Conservation (phyloP, 2,888 invertebrate species). For the Torymus auratus region DNA sequence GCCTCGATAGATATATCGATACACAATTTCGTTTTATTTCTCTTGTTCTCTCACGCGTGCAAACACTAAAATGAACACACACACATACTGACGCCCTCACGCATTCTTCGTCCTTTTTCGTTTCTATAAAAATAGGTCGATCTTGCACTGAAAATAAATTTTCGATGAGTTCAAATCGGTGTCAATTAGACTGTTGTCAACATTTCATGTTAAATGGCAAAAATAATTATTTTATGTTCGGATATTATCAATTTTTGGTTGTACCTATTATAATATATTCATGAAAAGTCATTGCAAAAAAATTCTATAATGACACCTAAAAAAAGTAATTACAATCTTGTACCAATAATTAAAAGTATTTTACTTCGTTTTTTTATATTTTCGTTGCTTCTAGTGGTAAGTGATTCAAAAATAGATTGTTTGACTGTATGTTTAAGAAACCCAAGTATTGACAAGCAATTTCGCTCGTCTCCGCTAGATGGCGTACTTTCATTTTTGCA, state of each 20-base stretch:
- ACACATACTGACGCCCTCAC: conserved; percentile 32
- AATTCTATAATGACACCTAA: too few species aligned
- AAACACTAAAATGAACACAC: conserved; percentile 51
- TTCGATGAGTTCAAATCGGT: not conserved
- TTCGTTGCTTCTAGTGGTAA: too few species aligned
- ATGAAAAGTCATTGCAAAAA: too few species aligned
- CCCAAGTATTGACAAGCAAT: too few species aligned
- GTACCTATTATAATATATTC: too few species aligned
- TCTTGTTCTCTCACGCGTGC: conserved; percentile 46
- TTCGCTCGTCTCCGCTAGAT: too few species aligned
- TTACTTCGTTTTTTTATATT: too few species aligned
- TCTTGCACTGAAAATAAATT: conserved; percentile 18
- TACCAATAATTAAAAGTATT: too few species aligned
- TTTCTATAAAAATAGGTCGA: conserved; percentile 15
- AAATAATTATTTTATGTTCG: too few species aligned
- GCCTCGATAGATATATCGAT: conserved; percentile 47
- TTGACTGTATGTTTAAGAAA: too few species aligned
- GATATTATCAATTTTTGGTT: too few species aligned
- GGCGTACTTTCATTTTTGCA: not conserved
- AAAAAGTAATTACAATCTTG: not conserved
- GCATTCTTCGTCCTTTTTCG: conserved; percentile 30
- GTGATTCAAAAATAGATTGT: too few species aligned
- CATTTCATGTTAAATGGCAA: not conserved
- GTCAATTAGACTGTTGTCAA: not conserved
- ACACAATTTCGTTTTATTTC: conserved; percentile 31